Conservation (phyloP, 2,797 vertebrate species). For the Peromyscus eremicus region DNA sequence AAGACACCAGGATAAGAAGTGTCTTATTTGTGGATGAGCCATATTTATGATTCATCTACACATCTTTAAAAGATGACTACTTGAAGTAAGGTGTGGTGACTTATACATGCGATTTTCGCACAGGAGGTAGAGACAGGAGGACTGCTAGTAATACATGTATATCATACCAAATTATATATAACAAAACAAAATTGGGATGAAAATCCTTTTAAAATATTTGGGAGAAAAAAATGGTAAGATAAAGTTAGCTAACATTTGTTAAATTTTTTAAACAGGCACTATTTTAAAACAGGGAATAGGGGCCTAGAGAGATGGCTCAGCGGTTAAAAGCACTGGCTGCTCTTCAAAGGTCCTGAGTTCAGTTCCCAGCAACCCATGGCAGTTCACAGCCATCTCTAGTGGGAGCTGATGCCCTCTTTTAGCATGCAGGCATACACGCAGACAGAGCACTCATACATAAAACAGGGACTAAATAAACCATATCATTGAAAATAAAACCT, state of each 20-base stretch:
- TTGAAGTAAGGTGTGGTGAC: neutral
- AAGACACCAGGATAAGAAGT: constrained; percentile 2
- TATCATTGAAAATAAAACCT: constrained; percentile 61
- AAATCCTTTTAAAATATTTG: constrained; percentile 55
- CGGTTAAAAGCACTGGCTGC: no score
- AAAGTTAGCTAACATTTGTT: neutral
- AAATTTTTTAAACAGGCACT: constrained; percentile 30
- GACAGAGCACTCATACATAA: neutral
- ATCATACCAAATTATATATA: neutral
- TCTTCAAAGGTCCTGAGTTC: no score
- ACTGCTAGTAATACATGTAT: constrained; percentile 1
- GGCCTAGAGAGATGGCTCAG: no score
- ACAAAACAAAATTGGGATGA: constrained; percentile 48
- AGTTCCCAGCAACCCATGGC: no score
- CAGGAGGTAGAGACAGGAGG: neutral
- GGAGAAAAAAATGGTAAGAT: neutral
- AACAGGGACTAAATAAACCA: neutral
- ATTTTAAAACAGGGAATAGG: neutral
- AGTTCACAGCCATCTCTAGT: no score
- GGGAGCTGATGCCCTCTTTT: no score
- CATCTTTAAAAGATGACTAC: neutral
- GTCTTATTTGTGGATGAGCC: neutral
- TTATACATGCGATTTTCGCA: neutral
- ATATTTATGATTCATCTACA: constrained; percentile 13
- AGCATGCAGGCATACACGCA: no score